Percentiles rank a stretch among this genome's conserved stretches.
These are phyloP conservation scores for Gambusia holbrooki DNA, from an alignment of 2,113 vertebrate species.

Conservation along the genomic window DNA sequence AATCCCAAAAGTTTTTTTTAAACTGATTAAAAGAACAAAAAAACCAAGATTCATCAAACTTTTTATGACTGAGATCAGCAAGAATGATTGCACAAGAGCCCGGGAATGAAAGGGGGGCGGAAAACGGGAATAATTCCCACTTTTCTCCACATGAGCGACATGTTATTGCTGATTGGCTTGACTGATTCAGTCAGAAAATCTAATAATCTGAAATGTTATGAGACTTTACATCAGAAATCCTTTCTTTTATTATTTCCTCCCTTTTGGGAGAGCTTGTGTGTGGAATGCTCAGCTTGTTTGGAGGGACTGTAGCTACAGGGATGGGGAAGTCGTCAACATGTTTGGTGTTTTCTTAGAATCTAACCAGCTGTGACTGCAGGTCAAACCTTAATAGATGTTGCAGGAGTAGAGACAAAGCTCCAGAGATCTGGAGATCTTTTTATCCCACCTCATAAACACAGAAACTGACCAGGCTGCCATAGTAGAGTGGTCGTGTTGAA, in stretches of 20 bases:
- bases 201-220: constrained; percentile 44
- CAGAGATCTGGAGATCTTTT: constrained; percentile 27
- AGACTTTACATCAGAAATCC: constrained; percentile 11
- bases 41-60: constrained; percentile 21
- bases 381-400: constrained; percentile 40
- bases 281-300: constrained; percentile 75
- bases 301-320: constrained; percentile 35
- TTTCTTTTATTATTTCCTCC: constrained; percentile 1
- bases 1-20: constrained; percentile 28
- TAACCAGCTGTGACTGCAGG: constrained; percentile 27
- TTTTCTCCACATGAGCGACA: constrained; percentile 75
- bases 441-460: constrained; percentile 1
- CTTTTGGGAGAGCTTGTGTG: constrained; percentile 53
- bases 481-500: constrained; percentile 27
- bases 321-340: constrained; percentile 19
- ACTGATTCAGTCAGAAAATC: constrained; percentile 69
- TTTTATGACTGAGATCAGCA: constrained; percentile 48
- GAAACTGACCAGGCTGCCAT: constrained; percentile 13
- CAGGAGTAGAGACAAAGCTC: constrained; percentile 32
- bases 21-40: not conserved
- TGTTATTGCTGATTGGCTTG: constrained; percentile 93
- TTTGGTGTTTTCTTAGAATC: constrained; percentile 20
- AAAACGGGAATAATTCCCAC: constrained; percentile 78
- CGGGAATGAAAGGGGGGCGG: constrained; percentile 83
- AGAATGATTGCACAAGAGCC: constrained; percentile 94